Evolutionary conservation across 2,113 vertebrate genomes (phyloP), one percentile per base, ranked within the genome.

Genomic region (Spermophilus dauricus): DNA sequence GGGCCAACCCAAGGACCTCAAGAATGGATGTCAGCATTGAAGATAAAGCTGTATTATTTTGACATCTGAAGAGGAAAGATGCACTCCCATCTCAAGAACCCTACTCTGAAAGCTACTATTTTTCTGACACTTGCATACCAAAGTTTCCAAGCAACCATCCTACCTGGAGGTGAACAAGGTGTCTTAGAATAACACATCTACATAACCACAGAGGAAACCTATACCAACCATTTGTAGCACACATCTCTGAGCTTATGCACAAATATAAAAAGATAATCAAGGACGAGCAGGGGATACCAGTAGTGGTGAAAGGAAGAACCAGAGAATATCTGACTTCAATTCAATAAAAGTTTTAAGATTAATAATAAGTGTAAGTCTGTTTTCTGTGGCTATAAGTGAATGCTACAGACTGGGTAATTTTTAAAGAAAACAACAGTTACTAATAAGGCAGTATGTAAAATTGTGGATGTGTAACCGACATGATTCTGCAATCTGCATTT

Each of bases 281-380:
- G 18, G 45, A 45, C 8, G 8, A 45, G 45, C 45, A 45, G 45
- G 8, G 34, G 90, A 97, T 93, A 84, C 22, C 26, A 51, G 63
- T 2, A 70, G 37, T 39, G 22, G 48, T 80, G 53, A 69, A 75
- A 24, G 7, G 34, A 92, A 69, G 37, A 24, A 78, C 17, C 65
- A 82, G 18, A 72, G 24, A 89, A 81, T 56, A 77, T 16, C 45
- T 86, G 34, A 78, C 22, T 67, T 85, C 48, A 80, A 91, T 24
- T n/a, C 85, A 88, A 63, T 42, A 22, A 84, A n/a, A 70, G 61
- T 85, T 80, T 91, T 67, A 63, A 92, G 65, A 90, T 42, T 70
- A 82, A 63, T 89, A n/a, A 53, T 89, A 70, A 39, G 30, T 8
- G 63, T 63, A 45, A 34, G 18, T 45, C 53, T 28, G 24, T 45